phyloP scores from a whole-genome alignment of 1,140 invertebrate genomes.

The Helicorthomorpha holstii region DNA sequence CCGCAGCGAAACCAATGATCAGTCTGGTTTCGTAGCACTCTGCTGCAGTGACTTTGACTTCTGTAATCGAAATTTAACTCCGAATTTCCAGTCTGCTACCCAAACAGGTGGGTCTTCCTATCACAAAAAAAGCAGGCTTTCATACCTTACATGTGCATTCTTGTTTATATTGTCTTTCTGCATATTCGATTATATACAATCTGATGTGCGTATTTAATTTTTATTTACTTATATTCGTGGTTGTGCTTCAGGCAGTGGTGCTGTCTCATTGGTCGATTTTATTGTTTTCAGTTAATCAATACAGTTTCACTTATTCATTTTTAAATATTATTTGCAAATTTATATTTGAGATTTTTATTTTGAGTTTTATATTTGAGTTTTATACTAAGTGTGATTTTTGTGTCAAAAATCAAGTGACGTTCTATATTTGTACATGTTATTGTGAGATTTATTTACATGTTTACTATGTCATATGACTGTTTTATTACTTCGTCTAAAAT shows the following conservation, averaged over 20 bases:
- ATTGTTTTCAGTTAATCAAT: background rate
- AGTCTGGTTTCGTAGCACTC: constrained; percentile 8
- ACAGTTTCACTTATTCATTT: background rate
- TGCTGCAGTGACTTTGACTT: constrained; percentile 18
- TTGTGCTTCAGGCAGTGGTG: background rate
- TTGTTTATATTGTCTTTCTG: background rate
- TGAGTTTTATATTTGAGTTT: background rate
- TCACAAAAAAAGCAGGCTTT: no score
- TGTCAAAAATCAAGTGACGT: no score
- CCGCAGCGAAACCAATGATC: constrained; percentile 19
- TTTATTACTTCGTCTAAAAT: no score
- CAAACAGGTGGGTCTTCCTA: constrained; percentile 12
- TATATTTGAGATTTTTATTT: background rate
- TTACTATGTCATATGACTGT: no score
- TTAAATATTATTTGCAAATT: background rate
- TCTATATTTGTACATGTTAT: no score
- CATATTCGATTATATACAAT: background rate
- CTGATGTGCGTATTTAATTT: background rate
- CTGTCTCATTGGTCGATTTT: background rate
- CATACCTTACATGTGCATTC: background rate
- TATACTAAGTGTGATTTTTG: no score
- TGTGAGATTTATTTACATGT: no score
- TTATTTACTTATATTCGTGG: background rate
- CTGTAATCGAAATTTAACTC: constrained; percentile 17
- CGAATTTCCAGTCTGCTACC: constrained; percentile 11